These are phyloP conservation scores for Calephelis nemesis DNA, from an alignment of 1,140 invertebrate genomes.

Conservation along the genomic window DNA sequence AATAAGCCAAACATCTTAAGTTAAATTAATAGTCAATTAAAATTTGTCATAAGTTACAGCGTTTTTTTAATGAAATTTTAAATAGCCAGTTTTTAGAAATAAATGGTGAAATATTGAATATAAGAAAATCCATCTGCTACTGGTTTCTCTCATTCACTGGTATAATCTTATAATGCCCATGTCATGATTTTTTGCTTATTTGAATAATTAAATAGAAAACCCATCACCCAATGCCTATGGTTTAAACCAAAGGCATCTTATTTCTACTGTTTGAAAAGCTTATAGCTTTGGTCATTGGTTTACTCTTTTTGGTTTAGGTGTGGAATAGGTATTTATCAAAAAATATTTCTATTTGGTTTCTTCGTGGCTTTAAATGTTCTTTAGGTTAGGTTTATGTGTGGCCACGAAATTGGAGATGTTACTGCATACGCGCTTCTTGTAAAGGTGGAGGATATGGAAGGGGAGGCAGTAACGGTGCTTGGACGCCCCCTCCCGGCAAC, in stretches of 20 bases:
- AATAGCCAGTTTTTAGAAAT: not conserved
- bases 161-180: not conserved
- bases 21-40: no score
- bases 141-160: not conserved
- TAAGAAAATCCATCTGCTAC: not conserved
- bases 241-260: slow-evolving; percentile 36
- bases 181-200: slow-evolving; percentile 13
- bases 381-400: not conserved
- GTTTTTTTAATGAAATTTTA: not conserved
- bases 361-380: slow-evolving; percentile 10
- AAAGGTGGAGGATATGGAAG: slow-evolving; percentile 71
- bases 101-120: not conserved
- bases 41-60: no score
- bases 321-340: not conserved
- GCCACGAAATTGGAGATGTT: slow-evolving; percentile 29
- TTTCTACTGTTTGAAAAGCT: slow-evolving; percentile 56
- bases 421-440: slow-evolving; percentile 77
- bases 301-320: slow-evolving; percentile 54
- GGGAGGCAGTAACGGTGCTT: slow-evolving; percentile 81
- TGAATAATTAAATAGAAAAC: slow-evolving; percentile 4
- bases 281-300: slow-evolving; percentile 68
- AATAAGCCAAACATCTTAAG: no score
- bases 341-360: not conserved
- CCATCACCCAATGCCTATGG: slow-evolving; percentile 4
- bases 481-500: slow-evolving; percentile 82